phyloP scores from a whole-genome alignment of 2,888 invertebrate species.

The Vannuccia rotundouncinata region DNA sequence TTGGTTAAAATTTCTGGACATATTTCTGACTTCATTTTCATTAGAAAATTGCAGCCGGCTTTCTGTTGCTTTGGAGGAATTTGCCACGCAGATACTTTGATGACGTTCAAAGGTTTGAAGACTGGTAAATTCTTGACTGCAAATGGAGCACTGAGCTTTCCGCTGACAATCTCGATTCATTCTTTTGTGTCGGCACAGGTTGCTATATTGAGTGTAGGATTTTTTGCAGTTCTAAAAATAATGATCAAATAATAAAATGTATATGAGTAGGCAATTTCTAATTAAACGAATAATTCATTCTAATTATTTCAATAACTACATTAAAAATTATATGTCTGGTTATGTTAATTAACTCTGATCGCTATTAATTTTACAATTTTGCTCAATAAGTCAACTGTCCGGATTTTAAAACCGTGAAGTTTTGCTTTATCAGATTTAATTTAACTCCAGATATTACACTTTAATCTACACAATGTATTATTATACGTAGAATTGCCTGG shows the following conservation, averaged over 20 bases:
- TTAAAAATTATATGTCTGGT: not conserved
- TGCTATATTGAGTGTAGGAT: constrained; percentile 96
- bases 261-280: too few species aligned
- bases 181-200: constrained; percentile 96
- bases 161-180: constrained; percentile 85
- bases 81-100: not conserved
- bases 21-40: too few species aligned
- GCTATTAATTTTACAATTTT: too few species aligned
- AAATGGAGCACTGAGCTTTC: constrained; percentile 30
- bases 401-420: too few species aligned
- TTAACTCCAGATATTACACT: too few species aligned
- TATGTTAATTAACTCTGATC: too few species aligned
- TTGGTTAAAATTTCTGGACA: not conserved
- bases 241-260: too few species aligned
- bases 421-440: too few species aligned
- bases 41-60: too few species aligned
- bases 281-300: too few species aligned
- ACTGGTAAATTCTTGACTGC: constrained; percentile 36
- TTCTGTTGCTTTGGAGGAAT: not conserved
- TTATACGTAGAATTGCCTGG: too few species aligned
- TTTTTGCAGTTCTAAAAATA: constrained; percentile 68
- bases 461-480: too few species aligned
- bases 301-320: not conserved
- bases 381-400: not conserved
- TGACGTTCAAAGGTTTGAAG: constrained; percentile 37